A percentile compares a stretch with the other conserved stretches of the same genome.
phyloP scores from a whole-genome alignment of 2,113 vertebrate species.

The Ptilorrhoa leucosticta region DNA sequence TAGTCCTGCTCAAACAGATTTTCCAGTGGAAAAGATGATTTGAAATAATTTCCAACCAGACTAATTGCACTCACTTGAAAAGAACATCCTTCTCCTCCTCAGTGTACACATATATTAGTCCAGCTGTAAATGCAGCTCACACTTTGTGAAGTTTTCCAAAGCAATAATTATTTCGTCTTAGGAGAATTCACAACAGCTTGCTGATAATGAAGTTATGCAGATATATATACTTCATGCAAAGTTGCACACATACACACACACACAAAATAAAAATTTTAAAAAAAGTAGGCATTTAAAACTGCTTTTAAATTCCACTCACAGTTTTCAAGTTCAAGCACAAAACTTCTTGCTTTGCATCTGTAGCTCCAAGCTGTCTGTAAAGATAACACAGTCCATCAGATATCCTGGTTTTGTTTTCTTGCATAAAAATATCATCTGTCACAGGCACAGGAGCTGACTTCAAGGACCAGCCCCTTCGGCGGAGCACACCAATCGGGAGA shows the following conservation, averaged over 20 bases:
- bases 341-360: conserved; percentile 55
- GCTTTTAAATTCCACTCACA: conserved; percentile 51
- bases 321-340: conserved; percentile 58
- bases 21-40: conserved; percentile 33
- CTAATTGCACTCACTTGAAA: conserved; percentile 7
- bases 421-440: conserved; percentile 58
- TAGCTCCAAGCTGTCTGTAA: conserved; percentile 53
- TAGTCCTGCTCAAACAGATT: not conserved
- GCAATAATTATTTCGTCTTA: not conserved
- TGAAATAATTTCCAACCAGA: not conserved
- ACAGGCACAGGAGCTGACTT: conserved; percentile 31
- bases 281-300: not conserved
- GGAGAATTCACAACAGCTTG: not conserved
- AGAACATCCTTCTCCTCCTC: not conserved
- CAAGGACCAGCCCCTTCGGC: conserved; percentile 52
- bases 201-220: conserved; percentile 24
- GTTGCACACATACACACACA: not conserved
- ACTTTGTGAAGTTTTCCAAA: conserved; percentile 25
- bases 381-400: conserved; percentile 52
- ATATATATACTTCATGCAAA: conserved; percentile 23
- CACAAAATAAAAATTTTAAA: not conserved
- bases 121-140: not conserved
- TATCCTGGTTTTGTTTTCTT: conserved; percentile 57
- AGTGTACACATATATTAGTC: not conserved
- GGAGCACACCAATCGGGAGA: conserved; percentile 52